phyloP scores from a whole-genome alignment of 1,140 invertebrate genomes.

The Cotesia vestalis region DNA sequence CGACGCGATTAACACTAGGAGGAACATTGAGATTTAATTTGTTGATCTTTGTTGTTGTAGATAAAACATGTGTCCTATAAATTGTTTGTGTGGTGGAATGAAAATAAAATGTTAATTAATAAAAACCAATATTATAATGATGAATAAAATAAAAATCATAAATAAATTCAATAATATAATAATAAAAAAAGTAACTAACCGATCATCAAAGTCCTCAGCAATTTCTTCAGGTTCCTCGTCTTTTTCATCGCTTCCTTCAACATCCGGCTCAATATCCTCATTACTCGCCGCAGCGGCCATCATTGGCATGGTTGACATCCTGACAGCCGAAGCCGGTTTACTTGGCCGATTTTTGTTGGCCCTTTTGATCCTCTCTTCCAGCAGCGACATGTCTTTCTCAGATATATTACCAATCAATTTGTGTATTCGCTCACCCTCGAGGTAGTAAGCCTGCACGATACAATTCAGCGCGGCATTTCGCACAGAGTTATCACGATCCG shows the following conservation, averaged over 20 bases:
- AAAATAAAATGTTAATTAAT: constrained; percentile 28
- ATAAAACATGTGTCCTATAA: constrained; percentile 4
- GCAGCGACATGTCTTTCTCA: constrained; percentile 91
- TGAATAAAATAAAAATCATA: constrained; percentile 4
- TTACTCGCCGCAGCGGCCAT: constrained; percentile 54
- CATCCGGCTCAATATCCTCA: constrained; percentile 51
- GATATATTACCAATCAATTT: constrained; percentile 84
- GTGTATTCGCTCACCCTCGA: constrained; percentile 90
- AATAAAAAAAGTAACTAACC: constrained; percentile 30
- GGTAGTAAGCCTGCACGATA: constrained; percentile 88
- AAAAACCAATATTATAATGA: too few species aligned
- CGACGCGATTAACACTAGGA: too few species aligned
- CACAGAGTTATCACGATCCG: constrained; percentile 95
- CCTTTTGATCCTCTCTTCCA: constrained; percentile 95
- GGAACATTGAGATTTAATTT: too few species aligned
- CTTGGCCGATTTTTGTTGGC: constrained; percentile 75
- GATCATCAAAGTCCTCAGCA: constrained; percentile 29
- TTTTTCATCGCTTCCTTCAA: constrained; percentile 36
- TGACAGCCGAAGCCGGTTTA: constrained; percentile 62
- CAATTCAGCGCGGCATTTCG: constrained; percentile 95
- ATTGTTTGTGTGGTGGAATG: not conserved
- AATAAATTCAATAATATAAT: constrained; percentile 30
- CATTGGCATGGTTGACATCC: constrained; percentile 53
- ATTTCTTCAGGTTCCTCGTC: constrained; percentile 33
- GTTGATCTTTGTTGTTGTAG: not conserved